Conservation (phyloP, 1,140 invertebrate species). For the Diplogasteroides magnus region DNA sequence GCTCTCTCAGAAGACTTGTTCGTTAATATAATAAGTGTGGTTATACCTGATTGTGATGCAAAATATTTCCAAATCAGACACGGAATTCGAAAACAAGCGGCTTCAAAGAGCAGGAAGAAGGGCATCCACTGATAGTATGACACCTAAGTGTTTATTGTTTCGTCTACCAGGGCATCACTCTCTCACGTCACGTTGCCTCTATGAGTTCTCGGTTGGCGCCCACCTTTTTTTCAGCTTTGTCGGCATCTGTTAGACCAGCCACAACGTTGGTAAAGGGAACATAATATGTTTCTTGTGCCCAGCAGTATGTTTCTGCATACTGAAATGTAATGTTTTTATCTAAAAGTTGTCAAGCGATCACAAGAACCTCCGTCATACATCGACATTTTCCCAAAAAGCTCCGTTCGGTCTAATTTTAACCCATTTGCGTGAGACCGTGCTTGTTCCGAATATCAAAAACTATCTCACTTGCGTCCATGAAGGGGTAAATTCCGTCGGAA, state of each 20-base stretch:
- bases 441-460: too few species aligned
- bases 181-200: too few species aligned
- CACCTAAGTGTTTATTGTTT: constrained; percentile 21
- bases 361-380: too few species aligned
- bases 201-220: too few species aligned
- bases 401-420: too few species aligned
- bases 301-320: constrained; percentile 53
- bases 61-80: constrained; percentile 58
- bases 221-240: constrained; percentile 20
- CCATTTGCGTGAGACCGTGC: too few species aligned
- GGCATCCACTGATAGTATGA: constrained; percentile 61
- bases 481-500: constrained; percentile 34
- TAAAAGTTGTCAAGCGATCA: too few species aligned
- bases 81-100: constrained; percentile 57
- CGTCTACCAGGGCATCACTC: too few species aligned
- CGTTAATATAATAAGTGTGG: too few species aligned
- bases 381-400: constrained; percentile 25
- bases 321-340: constrained; percentile 21
- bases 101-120: constrained; percentile 57
- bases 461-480: constrained; percentile 31
- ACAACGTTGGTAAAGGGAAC: constrained; percentile 40
- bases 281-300: constrained; percentile 48
- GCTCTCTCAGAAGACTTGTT: too few species aligned
- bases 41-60: constrained; percentile 45
- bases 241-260: constrained; percentile 17